Evolutionary conservation across 1,140 invertebrate species (phyloP).

Genomic region (Trachymyrmex septentrionalis): DNA sequence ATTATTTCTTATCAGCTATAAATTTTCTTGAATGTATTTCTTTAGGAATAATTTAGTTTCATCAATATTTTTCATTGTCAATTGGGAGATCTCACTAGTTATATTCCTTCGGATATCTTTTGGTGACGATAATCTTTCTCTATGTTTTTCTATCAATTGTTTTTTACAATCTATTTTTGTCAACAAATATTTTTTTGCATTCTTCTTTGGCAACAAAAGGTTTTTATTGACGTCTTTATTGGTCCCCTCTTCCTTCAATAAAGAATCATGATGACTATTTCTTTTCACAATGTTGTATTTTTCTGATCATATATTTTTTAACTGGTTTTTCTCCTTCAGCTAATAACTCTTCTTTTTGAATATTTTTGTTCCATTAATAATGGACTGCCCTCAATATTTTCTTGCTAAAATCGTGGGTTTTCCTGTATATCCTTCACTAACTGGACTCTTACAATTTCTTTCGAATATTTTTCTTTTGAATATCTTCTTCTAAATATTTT

Average conservation of each 20-base stretch:
- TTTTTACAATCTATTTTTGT: background rate
- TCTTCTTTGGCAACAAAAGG: background rate
- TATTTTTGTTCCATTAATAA: background rate
- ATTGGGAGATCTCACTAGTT: background rate
- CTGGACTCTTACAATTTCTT: background rate
- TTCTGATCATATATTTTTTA: background rate
- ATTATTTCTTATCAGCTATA: background rate
- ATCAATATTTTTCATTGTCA: background rate
- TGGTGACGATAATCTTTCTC: background rate
- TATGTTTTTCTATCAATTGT: conserved; percentile 49
- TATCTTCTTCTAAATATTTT: conserved; percentile 8
- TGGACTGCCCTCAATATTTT: background rate
- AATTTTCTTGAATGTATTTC: background rate
- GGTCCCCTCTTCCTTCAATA: conserved; percentile 64
- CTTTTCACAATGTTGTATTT: conserved; percentile 56
- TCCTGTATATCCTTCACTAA: background rate
- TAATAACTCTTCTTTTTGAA: background rate
- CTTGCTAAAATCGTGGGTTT: background rate
- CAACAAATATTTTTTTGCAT: background rate
- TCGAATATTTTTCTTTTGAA: background rate
- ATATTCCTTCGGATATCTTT: background rate
- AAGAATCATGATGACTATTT: conserved; percentile 74
- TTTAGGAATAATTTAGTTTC: background rate
- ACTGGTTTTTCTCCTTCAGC: background rate
- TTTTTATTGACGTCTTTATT: background rate